Evolutionary conservation across 1,140 invertebrate species (phyloP), one percentile per base, ranked within the genome.

Genomic region (Drosophila asahinai): DNA sequence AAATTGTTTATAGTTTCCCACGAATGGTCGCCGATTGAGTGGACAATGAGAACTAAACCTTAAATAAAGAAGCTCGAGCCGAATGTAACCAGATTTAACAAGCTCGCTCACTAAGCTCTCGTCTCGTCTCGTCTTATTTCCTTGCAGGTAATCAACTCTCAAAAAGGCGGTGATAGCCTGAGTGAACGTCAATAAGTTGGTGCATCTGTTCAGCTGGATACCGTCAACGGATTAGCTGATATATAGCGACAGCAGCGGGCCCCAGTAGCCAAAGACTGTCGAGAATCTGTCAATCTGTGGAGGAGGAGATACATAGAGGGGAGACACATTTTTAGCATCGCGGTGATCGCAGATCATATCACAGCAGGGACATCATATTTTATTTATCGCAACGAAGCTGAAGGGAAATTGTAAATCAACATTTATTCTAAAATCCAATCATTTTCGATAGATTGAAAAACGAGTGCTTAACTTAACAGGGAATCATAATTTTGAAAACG

Each of bases 91-190:
- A 51, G 68, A 61, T 61, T 73, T 73, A 8, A 5, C 45, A 27
- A 49, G 45, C 42, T 36, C 5, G 19, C 5, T 7, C 22, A 40
- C 52, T 59, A 19, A 73, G 27, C 27, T 30, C 27, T 30, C 27
- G 27, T 30, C 27, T 27, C 6, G 33, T n/a, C 27, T 36, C 12
- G 9, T 33, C 40, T 27, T 36, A 45, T 22, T 42, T 30, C 22
- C 43, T 51, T 55, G 30, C 67, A 87, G 86, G 84, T 89, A 81
- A 90, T 75, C 59, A 58, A 68, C 71, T 36, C 74, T 73, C 47
- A 48, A 81, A 27, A 80, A 83, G 86, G 83, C 84, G 73, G 68
- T 49, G 58, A 67, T 65, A 84, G 81, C 81, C 84, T 75, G 62
- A 81, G 61, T 77, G 57, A 81, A 80, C 63, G 40, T 65, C 61